Evolutionary conservation across 2,888 invertebrate species (phyloP).

Genomic region (Hipparchia semele): DNA sequence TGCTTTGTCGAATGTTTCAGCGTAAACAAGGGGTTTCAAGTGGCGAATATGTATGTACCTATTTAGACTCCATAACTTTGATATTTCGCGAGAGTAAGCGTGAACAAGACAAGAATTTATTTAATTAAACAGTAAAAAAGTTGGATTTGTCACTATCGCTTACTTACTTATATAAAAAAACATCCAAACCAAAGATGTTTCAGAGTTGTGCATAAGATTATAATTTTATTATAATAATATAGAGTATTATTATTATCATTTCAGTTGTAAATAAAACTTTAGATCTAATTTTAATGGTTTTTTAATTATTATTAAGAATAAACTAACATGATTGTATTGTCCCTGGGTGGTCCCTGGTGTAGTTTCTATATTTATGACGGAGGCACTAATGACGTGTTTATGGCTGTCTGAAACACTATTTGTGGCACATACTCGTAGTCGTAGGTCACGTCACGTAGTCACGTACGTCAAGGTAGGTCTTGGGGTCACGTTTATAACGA

Average conservation of each 20-base stretch:
- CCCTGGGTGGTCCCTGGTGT: too few species aligned
- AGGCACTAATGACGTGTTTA: too few species aligned
- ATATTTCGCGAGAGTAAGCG: background rate
- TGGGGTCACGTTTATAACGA: too few species aligned
- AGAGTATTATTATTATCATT: background rate
- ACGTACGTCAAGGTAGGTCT: too few species aligned
- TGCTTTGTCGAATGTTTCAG: background rate
- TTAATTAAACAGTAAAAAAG: background rate
- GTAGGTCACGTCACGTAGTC: too few species aligned
- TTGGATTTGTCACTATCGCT: background rate
- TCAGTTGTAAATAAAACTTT: slow-evolving; percentile 19
- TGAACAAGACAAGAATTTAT: background rate
- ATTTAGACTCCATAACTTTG: background rate
- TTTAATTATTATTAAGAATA: background rate
- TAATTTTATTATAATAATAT: background rate
- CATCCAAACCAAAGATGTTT: slow-evolving; percentile 15
- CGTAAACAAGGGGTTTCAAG: background rate
- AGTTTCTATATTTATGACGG: too few species aligned
- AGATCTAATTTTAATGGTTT: background rate
- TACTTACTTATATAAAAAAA: background rate
- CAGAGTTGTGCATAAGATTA: slow-evolving; percentile 8
- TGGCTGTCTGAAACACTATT: too few species aligned
- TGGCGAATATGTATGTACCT: too few species aligned
- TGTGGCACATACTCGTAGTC: too few species aligned
- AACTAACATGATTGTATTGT: too few species aligned